A percentile compares a stretch with the other conserved stretches of the same genome.
These are phyloP conservation scores for Agrilus planipennis DNA, from an alignment of 1,140 invertebrate genomes.

Conservation along the genomic window DNA sequence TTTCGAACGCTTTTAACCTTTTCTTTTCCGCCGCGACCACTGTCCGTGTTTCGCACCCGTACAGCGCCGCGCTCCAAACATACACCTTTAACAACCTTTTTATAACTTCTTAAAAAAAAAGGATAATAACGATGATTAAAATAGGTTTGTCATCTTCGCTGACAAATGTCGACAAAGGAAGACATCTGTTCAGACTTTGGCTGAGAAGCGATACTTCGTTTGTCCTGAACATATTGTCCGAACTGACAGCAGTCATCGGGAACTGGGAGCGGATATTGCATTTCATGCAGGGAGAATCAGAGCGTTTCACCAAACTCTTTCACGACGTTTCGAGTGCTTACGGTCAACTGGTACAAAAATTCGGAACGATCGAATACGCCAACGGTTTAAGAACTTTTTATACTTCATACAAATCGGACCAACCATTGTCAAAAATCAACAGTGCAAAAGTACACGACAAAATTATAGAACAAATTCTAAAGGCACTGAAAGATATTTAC, in stretches of 20 bases:
- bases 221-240: slow-evolving; percentile 23
- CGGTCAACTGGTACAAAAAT: slow-evolving; percentile 20
- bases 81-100: too few relatives aligned
- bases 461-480: slow-evolving; percentile 18
- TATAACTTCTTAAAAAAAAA: too few relatives aligned
- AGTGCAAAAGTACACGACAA: slow-evolving; percentile 16
- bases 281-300: slow-evolving; percentile 23
- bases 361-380: slow-evolving; percentile 20
- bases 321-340: slow-evolving; percentile 12
- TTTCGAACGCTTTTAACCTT: too few relatives aligned
- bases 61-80: too few relatives aligned
- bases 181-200: slow-evolving; percentile 25
- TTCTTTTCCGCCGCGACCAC: too few relatives aligned
- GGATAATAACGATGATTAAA: too few relatives aligned
- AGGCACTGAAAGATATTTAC: slow-evolving; percentile 5
- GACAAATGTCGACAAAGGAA: slow-evolving; percentile 25
- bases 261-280: slow-evolving; percentile 22
- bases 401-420: slow-evolving; percentile 22
- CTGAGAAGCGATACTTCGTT: slow-evolving; percentile 20
- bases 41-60: too few relatives aligned
- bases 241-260: slow-evolving; percentile 26
- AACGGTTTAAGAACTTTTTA: slow-evolving; percentile 21
- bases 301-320: slow-evolving; percentile 8
- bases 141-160: too few relatives aligned
- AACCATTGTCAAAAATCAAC: slow-evolving; percentile 10